phyloP scores from a whole-genome alignment of 2,888 invertebrate genomes.

The Xanthostigma xanthostigma region DNA sequence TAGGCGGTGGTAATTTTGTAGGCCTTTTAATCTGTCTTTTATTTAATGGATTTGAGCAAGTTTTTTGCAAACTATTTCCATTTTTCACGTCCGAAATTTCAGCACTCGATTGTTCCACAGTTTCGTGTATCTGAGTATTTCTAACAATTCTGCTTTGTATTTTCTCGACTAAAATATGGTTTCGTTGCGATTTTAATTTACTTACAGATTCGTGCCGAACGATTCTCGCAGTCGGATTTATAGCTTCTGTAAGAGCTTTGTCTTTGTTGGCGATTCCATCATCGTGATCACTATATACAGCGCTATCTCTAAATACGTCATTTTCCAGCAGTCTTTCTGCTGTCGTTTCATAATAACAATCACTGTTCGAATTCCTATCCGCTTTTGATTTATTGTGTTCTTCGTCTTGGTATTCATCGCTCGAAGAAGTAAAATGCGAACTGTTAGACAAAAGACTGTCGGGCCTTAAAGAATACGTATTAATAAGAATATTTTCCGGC shows the following conservation, averaged over 20 bases:
- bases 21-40: conserved; percentile 20
- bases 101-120: too few relatives aligned
- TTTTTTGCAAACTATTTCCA: conserved; percentile 20
- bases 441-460: conserved; percentile 27
- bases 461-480: conserved; percentile 37
- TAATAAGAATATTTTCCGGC: conserved; percentile 47
- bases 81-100: conserved; percentile 10
- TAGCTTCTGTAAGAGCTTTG: too few relatives aligned
- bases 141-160: not conserved
- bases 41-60: conserved; percentile 13
- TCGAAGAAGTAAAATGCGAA: conserved; percentile 13
- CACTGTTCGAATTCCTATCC: conserved; percentile 27
- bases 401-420: conserved; percentile 13
- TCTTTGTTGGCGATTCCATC: conserved; percentile 23
- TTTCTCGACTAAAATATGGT: not conserved
- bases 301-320: conserved; percentile 64
- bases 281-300: conserved; percentile 67
- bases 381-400: conserved; percentile 12
- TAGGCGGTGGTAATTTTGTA: conserved; percentile 44
- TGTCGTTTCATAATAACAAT: conserved; percentile 60
- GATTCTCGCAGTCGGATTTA: too few relatives aligned
- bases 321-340: conserved; percentile 52
- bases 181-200: not conserved
- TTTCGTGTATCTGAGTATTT: not conserved
- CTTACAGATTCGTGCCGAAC: not conserved